These are phyloP conservation scores for Cheilosia grossa DNA, from an alignment of 2,888 invertebrate genomes.

Conservation along the genomic window DNA sequence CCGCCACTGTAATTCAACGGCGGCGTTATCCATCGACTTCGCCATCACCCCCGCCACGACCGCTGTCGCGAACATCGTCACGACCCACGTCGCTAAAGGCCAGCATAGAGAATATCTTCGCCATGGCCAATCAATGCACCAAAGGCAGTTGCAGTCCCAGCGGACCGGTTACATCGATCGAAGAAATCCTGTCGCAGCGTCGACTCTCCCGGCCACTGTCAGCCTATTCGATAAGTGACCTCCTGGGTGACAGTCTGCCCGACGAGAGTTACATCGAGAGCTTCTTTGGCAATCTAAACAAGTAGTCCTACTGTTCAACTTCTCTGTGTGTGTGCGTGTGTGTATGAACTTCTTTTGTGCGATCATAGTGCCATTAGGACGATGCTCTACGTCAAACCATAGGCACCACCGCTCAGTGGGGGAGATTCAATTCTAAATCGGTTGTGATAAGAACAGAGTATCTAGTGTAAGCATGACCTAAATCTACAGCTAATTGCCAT, in stretches of 20 bases:
- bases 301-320: slow-evolving; percentile 18
- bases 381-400: slow-evolving; percentile 6
- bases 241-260: slow-evolving; percentile 78
- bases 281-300: slow-evolving; percentile 62
- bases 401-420: slow-evolving; percentile 2
- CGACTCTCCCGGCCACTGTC: slow-evolving; percentile 81
- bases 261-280: slow-evolving; percentile 69
- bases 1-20: slow-evolving; percentile 72
- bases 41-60: slow-evolving; percentile 65
- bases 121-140: slow-evolving; percentile 79
- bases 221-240: slow-evolving; percentile 83
- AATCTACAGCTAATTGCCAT: slow-evolving; percentile 47
- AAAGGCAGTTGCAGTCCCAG: slow-evolving; percentile 76
- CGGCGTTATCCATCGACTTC: slow-evolving; percentile 71
- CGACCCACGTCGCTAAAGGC: slow-evolving; percentile 78
- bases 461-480: slow-evolving; percentile 62
- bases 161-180: slow-evolving; percentile 81
- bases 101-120: slow-evolving; percentile 81
- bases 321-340: neutral
- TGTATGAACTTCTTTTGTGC: slow-evolving; percentile 4
- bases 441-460: slow-evolving; percentile 68
- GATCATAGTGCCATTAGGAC: slow-evolving; percentile 53
- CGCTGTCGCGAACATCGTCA: slow-evolving; percentile 53
- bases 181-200: slow-evolving; percentile 82
- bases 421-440: slow-evolving; percentile 46